These are phyloP conservation scores for Nomada hirtipes DNA, from an alignment of 2,888 invertebrate species.

Conservation along the genomic window DNA sequence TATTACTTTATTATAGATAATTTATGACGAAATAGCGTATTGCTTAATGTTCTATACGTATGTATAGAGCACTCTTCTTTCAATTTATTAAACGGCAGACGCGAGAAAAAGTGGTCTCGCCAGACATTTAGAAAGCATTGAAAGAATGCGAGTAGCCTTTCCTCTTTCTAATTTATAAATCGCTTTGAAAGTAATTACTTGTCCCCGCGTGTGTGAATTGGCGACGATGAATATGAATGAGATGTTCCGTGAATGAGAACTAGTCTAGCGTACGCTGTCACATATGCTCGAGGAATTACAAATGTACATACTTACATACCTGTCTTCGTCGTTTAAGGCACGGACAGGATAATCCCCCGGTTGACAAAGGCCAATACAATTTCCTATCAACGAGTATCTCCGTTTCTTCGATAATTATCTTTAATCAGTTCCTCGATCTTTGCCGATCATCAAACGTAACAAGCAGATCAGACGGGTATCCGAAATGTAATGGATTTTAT, in stretches of 20 bases:
- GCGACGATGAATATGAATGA: constrained; percentile 63
- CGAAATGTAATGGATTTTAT: not conserved
- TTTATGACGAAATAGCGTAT: too few relatives aligned
- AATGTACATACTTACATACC: constrained; percentile 20
- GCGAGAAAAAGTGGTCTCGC: constrained; percentile 8
- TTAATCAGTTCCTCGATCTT: not conserved
- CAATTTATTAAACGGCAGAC: not conserved
- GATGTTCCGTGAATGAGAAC: constrained; percentile 60
- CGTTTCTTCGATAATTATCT: not conserved
- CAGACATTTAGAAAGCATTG: constrained; percentile 61
- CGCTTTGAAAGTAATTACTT: constrained; percentile 53
- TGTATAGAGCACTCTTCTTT: not conserved
- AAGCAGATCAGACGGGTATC: not conserved
- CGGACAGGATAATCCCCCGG: not conserved
- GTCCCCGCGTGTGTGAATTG: constrained; percentile 11
- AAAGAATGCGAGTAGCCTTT: constrained; percentile 33
- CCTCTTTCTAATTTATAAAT: constrained; percentile 49
- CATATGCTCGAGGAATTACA: constrained; percentile 39
- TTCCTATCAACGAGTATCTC: not conserved
- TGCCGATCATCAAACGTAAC: not conserved
- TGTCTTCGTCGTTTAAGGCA: constrained; percentile 10
- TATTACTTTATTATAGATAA: too few relatives aligned
- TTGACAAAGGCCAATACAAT: not conserved
- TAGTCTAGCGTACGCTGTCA: constrained; percentile 40
- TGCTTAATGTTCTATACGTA: too few relatives aligned